phyloP scores from a whole-genome alignment of 1,140 invertebrate species.

The Drosophila guanche region DNA sequence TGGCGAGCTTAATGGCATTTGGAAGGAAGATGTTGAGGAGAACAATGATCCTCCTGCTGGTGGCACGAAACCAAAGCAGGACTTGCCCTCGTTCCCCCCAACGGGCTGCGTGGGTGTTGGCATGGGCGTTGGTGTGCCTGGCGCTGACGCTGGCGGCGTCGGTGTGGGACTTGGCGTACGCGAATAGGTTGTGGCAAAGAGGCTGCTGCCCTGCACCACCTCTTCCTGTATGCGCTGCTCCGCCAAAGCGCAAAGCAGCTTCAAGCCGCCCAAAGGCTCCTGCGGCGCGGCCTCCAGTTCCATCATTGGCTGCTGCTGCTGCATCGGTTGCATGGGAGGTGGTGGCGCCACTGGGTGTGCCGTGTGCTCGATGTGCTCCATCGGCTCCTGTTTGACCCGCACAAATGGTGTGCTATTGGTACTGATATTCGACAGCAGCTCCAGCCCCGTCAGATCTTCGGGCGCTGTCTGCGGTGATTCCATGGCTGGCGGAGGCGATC shows the following conservation, averaged over 20 bases:
- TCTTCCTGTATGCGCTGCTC: slow-evolving; percentile 93
- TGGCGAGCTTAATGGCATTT: slow-evolving; percentile 53
- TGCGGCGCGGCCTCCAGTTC: slow-evolving; percentile 78
- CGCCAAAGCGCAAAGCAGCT: slow-evolving; percentile 92
- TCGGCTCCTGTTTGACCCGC: slow-evolving; percentile 79
- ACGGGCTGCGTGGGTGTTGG: not conserved
- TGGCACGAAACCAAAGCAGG: slow-evolving; percentile 40
- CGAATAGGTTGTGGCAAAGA: slow-evolving; percentile 68
- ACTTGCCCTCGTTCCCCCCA: slow-evolving; percentile 27
- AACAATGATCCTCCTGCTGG: slow-evolving; percentile 19
- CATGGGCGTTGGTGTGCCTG: not conserved
- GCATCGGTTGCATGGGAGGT: slow-evolving; percentile 44
- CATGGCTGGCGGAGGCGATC: slow-evolving; percentile 7
- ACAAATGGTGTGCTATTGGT: slow-evolving; percentile 84
- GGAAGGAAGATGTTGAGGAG: slow-evolving; percentile 39
- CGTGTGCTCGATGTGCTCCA: slow-evolving; percentile 53
- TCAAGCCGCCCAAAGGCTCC: slow-evolving; percentile 88
- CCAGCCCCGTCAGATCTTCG: slow-evolving; percentile 90
- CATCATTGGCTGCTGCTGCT: slow-evolving; percentile 62
- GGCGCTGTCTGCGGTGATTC: slow-evolving; percentile 45
- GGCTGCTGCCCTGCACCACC: slow-evolving; percentile 78
- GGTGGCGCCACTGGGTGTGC: slow-evolving; percentile 39
- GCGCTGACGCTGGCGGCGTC: slow-evolving; percentile 8
- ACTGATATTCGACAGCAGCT: slow-evolving; percentile 90
- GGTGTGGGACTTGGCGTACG: slow-evolving; percentile 53